A percentile compares a stretch with the other conserved stretches of the same genome.
Conservation (phyloP, 1,140 invertebrate genomes). For the Episyrphus balteatus region DNA sequence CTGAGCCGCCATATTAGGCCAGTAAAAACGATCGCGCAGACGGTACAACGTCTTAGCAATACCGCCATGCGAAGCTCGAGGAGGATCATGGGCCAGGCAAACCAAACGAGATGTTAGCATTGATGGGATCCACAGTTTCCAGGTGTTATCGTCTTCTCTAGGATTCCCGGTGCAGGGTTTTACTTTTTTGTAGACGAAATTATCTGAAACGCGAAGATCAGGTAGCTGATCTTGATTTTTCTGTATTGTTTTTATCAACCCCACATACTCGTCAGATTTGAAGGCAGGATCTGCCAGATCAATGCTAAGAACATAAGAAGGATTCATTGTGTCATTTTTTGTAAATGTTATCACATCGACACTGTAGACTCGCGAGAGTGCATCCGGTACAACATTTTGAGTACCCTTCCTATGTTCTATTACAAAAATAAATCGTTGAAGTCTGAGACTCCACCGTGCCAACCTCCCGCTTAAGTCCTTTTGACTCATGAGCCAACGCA, state of each 20-base stretch:
- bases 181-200: slow-evolving; percentile 8
- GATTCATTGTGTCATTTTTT: no score
- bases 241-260: not conserved
- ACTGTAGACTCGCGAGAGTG: slow-evolving; percentile 1
- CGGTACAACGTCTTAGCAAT: slow-evolving; percentile 3
- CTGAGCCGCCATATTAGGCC: no score
- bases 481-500: slow-evolving; percentile 11
- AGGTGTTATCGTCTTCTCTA: no score
- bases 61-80: slow-evolving; percentile 3
- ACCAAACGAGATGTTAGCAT: not conserved
- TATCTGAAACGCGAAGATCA: slow-evolving; percentile 5
- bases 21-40: no score
- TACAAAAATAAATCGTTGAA: slow-evolving; percentile 2
- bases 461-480: slow-evolving; percentile 9
- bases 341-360: not conserved
- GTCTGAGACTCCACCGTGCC: slow-evolving; percentile 5
- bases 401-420: slow-evolving; percentile 3
- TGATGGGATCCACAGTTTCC: no score
- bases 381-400: slow-evolving; percentile 2
- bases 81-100: slow-evolving; percentile 1
- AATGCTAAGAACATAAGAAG: slow-evolving; percentile 1
- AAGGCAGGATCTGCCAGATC: slow-evolving; percentile 3
- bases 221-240: slow-evolving; percentile 3
- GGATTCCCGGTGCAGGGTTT: no score
- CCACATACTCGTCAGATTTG: not conserved